Evolutionary conservation across 2,113 vertebrate genomes (phyloP).

Genomic region (Rhegmatorhina hoffmannsi): DNA sequence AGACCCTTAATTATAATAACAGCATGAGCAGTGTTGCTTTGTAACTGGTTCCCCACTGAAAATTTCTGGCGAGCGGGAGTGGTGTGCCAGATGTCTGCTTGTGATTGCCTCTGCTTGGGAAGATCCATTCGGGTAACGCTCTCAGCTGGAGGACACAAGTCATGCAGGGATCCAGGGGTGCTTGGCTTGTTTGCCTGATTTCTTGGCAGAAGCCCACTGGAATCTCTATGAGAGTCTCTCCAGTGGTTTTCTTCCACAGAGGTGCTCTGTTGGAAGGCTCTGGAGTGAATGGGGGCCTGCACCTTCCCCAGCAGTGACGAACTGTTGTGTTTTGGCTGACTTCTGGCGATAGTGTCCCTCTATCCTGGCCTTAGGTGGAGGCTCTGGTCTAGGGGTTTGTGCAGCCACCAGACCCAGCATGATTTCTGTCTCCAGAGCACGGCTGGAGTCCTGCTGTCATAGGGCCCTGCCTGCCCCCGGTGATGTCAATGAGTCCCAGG

Average conservation of each 20-base stretch:
- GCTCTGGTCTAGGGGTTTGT: neutral
- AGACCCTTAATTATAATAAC: slow-evolving; percentile 52
- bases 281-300: neutral
- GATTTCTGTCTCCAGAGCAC: neutral
- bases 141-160: slow-evolving; percentile 28
- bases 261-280: neutral
- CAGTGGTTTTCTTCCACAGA: neutral
- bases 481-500: neutral
- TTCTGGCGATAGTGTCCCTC: neutral
- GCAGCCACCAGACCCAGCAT: neutral
- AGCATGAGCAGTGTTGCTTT: neutral
- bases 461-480: neutral
- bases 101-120: slow-evolving; percentile 19
- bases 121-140: neutral
- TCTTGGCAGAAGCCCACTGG: slow-evolving; percentile 1
- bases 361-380: neutral
- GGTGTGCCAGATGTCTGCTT: slow-evolving; percentile 43
- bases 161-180: neutral
- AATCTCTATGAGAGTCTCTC: neutral
- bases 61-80: slow-evolving; percentile 8
- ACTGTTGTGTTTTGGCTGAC: neutral
- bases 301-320: neutral
- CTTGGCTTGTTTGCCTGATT: neutral
- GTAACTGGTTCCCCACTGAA: slow-evolving; percentile 33
- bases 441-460: fast-evolving